These are phyloP conservation scores for Drosophila sp. DNA, from an alignment of 1,140 invertebrate genomes.

Conservation along the genomic window DNA sequence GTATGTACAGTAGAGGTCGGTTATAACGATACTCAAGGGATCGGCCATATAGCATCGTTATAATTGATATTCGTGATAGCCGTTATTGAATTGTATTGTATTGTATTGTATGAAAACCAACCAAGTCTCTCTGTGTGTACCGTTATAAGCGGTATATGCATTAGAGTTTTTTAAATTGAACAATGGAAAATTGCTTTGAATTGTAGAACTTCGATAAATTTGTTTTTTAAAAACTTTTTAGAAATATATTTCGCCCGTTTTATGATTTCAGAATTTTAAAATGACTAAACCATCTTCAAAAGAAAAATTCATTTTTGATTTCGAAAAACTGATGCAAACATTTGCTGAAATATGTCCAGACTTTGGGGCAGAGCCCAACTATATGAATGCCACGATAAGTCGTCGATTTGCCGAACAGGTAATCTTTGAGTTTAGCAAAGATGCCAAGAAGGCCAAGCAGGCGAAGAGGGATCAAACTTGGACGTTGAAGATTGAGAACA, in stretches of 20 bases:
- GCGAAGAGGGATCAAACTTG: conserved; percentile 33
- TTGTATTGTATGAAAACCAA: no score
- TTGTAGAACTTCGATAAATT: no score
- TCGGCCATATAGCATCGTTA: no score
- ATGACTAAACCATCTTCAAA: background rate
- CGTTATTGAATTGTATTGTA: no score
- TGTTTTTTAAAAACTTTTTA: background rate
- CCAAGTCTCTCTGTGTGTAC: no score
- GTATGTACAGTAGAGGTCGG: no score
- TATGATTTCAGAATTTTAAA: conserved; percentile 3
- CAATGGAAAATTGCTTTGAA: no score
- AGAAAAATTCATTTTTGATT: conserved; percentile 42
- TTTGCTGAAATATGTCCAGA: conserved; percentile 60
- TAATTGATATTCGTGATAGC: no score
- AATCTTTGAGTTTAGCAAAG: conserved; percentile 54
- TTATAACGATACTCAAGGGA: no score
- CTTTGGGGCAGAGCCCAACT: conserved; percentile 41
- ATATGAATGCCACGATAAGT: conserved; percentile 38
- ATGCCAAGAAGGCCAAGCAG: conserved; percentile 48
- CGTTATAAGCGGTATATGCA: no score
- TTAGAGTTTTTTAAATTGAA: no score
- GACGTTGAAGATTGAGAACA: conserved; percentile 30
- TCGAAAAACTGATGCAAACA: conserved; percentile 40
- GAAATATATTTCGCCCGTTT: background rate
- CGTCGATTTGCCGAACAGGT: conserved; percentile 57